phyloP scores from a whole-genome alignment of 2,888 invertebrate species.

The Drosophila niveifrons region DNA sequence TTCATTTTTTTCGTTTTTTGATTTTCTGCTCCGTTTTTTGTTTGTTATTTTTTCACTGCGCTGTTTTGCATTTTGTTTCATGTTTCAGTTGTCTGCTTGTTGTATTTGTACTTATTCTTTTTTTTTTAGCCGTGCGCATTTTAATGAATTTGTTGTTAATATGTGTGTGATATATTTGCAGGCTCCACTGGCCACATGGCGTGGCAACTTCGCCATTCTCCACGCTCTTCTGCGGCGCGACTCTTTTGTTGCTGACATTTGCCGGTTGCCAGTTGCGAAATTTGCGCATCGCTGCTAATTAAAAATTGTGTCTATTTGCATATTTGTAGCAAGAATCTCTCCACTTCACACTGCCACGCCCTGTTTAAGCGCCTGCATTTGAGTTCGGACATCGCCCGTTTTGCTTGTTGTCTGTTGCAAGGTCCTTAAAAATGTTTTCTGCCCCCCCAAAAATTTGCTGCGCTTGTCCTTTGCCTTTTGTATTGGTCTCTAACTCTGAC shows the following conservation, averaged over 20 bases:
- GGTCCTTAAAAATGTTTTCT: constrained; percentile 39
- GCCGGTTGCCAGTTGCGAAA: constrained; percentile 49
- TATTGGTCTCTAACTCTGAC: background rate
- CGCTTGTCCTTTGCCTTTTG: constrained; percentile 66
- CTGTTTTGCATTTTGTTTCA: constrained; percentile 62
- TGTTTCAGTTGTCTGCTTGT: constrained; percentile 45
- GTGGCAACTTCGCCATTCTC: constrained; percentile 25
- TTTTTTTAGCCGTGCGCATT: constrained; percentile 58
- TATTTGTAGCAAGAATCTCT: constrained; percentile 63
- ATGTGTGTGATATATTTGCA: constrained; percentile 58
- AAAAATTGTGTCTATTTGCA: constrained; percentile 81
- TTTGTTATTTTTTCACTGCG: constrained; percentile 21
- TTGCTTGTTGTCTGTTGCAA: constrained; percentile 68
- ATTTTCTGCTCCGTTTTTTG: background rate
- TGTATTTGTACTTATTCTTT: constrained; percentile 25
- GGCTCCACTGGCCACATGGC: constrained; percentile 60
- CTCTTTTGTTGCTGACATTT: constrained; percentile 79
- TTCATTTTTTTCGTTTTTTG: background rate
- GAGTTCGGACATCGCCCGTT: constrained; percentile 56
- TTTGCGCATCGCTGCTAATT: constrained; percentile 81
- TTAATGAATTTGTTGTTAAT: constrained; percentile 79
- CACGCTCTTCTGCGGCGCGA: constrained; percentile 49
- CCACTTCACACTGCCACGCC: background rate
- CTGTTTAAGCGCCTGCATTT: constrained; percentile 64
- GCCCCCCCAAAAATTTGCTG: constrained; percentile 47